A percentile compares a stretch with the other conserved stretches of the same genome.
phyloP scores from a whole-genome alignment of 2,113 vertebrate genomes.

The Sylvia atricapilla region DNA sequence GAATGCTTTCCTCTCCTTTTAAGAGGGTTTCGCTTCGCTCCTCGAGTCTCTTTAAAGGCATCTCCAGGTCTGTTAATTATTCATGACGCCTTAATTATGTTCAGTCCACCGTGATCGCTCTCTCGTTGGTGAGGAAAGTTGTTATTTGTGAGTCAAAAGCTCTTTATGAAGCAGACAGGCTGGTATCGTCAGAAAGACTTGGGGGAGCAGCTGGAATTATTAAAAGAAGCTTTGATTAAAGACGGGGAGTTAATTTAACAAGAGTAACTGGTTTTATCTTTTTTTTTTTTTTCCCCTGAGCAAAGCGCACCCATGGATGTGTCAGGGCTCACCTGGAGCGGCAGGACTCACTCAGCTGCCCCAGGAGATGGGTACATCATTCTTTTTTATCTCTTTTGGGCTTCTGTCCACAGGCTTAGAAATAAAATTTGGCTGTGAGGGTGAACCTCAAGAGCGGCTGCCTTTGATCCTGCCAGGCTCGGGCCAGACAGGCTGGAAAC shows the following conservation, averaged over 20 bases:
- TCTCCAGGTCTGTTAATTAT: background rate
- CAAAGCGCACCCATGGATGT: background rate
- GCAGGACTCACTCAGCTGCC: background rate
- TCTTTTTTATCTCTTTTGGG: background rate
- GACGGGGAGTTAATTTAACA: conserved; percentile 14
- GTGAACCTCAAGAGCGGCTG: background rate
- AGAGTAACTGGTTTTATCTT: background rate
- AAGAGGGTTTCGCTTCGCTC: background rate
- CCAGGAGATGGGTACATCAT: background rate
- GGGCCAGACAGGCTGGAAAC: background rate
- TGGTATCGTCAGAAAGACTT: background rate
- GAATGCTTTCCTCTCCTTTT: background rate
- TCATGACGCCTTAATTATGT: background rate
- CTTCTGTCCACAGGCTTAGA: background rate
- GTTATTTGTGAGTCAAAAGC: conserved; percentile 44
- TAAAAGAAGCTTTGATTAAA: conserved; percentile 43
- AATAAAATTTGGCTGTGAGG: background rate
- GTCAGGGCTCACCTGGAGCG: background rate
- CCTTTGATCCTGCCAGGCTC: background rate
- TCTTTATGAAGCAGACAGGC: conserved; percentile 27
- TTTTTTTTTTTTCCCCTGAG: background rate
- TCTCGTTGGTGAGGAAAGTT: conserved; percentile 6
- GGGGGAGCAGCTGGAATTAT: background rate
- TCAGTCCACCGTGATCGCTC: background rate
- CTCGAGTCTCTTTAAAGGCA: background rate